Conservation (phyloP, 1,140 invertebrate genomes). For the Trichoplusia ni region DNA sequence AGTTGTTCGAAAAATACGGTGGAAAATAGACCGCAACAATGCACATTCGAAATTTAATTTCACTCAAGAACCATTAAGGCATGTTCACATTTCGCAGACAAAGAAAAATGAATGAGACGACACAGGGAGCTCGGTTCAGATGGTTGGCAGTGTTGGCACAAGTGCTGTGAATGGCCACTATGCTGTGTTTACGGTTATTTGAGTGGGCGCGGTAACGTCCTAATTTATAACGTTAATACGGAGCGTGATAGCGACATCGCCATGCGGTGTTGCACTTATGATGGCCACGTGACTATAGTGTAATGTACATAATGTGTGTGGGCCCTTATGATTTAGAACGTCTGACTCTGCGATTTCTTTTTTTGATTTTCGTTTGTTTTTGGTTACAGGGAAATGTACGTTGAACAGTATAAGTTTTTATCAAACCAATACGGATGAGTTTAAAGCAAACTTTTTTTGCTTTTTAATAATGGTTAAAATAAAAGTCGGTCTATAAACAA, state of each 20-base stretch:
- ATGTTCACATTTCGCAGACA: constrained; percentile 31
- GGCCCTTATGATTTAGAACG: neutral
- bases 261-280: constrained; percentile 12
- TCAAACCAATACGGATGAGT: too few relatives aligned
- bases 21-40: too few relatives aligned
- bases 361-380: too few relatives aligned
- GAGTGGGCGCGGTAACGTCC: constrained; percentile 72
- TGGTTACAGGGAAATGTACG: too few relatives aligned
- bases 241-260: constrained; percentile 52
- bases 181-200: constrained; percentile 72
- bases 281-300: neutral
- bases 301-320: neutral
- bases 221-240: constrained; percentile 79
- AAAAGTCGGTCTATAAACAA: too few relatives aligned
- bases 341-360: neutral
- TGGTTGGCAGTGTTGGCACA: constrained; percentile 50
- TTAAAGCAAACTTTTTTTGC: too few relatives aligned
- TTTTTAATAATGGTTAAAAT: too few relatives aligned
- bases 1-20: too few relatives aligned
- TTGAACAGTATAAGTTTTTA: too few relatives aligned
- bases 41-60: constrained; percentile 19
- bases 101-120: constrained; percentile 54
- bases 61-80: constrained; percentile 14
- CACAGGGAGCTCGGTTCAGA: constrained; percentile 55
- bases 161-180: constrained; percentile 68